Base-by-base conservation (phyloP, 2,888 invertebrate species). In the Caradrina clavipalpis region DNA sequence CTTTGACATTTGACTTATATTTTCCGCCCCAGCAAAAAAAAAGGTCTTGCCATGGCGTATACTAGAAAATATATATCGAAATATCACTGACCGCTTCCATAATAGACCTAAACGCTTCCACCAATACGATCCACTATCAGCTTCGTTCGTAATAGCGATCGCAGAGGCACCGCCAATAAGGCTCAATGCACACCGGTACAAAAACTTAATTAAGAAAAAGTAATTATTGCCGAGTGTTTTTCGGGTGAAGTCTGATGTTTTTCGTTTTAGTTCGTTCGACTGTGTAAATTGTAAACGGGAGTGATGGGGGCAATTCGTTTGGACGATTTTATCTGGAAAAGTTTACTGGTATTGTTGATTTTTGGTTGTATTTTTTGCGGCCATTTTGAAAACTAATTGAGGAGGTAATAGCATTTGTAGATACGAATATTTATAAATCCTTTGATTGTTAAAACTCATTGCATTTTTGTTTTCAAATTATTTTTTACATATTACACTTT, bases 181-280 rank as follows among this genome's bases (percentile, higher is more conserved):
- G 75, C 11, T 26, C 6, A 71, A 47, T 42, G 21, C 65, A 79
- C 71, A 77, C 11, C 51, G 49, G 49, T 8, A 49, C 51, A 31
- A 53, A 64, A 65, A 69, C 57, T 76, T 74, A 76, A 69, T 76
- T 68, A 69, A 79, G 51, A 53, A 56, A 78, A 80, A 39, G 50
- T 80, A 51, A 69, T 75, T 77, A 65, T 45, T 13, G 45, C n/a
- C 15, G 49, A 57, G 53, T 73, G 53, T 76, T 62, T 73, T 78
- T 78, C 56, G 49, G 22, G 31, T 42, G 51, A 53, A 64, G 42
- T 55, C 54, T 55, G 53, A 58, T 56, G 63, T 60, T 68, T 59
- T 69, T 63, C 58, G 71, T 69, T 70, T 62, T 70, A 62, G 71
- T 56, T 42, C 39, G 47, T n/a, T 49, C 53, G 51, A 21, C 15